Percentiles rank a stretch among this genome's conserved stretches.
These are phyloP conservation scores for Casuarius casuarius DNA, from an alignment of 2,113 vertebrate genomes.

Conservation along the genomic window DNA sequence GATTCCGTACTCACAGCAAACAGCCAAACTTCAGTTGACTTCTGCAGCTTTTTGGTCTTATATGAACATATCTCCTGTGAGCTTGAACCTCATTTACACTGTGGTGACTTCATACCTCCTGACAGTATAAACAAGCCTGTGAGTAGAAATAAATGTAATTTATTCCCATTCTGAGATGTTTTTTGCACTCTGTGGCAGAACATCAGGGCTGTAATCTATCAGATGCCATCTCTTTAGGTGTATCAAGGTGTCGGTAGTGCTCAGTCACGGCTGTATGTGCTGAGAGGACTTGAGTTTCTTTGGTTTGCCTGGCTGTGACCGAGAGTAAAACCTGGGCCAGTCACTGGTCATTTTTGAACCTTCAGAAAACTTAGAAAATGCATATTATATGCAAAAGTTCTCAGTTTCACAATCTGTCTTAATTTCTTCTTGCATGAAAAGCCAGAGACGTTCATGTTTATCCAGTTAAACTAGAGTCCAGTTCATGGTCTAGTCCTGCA, in stretches of 20 bases:
- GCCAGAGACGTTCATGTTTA: neutral
- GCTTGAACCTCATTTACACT: neutral
- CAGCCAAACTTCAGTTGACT: neutral
- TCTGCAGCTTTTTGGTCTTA: neutral
- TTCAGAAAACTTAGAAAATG: neutral
- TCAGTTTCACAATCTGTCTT: neutral
- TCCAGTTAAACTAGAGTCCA: neutral
- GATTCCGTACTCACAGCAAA: neutral
- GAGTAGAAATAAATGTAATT: neutral
- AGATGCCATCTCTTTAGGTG: neutral
- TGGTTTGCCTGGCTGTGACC: too few species aligned
- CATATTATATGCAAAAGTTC: neutral
- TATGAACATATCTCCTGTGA: too few species aligned
- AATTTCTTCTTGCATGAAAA: neutral
- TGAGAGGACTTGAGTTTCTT: too few species aligned
- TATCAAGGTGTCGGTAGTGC: neutral
- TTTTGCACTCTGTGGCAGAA: neutral
- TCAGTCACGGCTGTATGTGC: neutral
- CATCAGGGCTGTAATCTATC: neutral
- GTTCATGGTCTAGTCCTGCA: neutral
- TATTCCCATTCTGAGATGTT: neutral
- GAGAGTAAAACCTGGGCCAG: too few species aligned
- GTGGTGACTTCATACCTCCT: neutral
- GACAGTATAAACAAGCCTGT: too few species aligned
- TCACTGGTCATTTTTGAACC: too few species aligned